Conservation (phyloP, 2,797 vertebrate genomes). For the Phataginus tricuspis region DNA sequence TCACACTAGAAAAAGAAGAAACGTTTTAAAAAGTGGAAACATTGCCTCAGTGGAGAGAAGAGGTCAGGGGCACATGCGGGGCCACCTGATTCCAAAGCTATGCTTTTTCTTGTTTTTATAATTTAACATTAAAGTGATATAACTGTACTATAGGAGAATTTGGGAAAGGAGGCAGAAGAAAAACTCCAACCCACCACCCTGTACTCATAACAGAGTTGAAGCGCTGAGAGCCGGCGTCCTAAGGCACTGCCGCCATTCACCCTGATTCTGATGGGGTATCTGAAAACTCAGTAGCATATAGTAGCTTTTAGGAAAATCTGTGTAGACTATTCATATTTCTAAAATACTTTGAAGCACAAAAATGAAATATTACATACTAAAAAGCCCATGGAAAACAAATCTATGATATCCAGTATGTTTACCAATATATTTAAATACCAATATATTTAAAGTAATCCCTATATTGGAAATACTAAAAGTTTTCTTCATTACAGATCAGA, state of each 20-base stretch:
- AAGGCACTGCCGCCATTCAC: not conserved
- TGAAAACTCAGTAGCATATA: not conserved
- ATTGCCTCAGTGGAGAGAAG: slow-evolving; percentile 74
- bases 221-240: not conserved
- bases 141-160: slow-evolving; percentile 33
- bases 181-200: not conserved
- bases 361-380: slow-evolving; percentile 45
- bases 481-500: slow-evolving; percentile 3
- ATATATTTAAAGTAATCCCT: not conserved
- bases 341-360: slow-evolving; percentile 31
- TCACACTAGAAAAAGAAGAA: slow-evolving; percentile 72
- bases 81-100: slow-evolving; percentile 65
- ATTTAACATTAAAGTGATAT: slow-evolving; percentile 70
- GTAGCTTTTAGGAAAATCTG: slow-evolving; percentile 18
- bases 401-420: not conserved
- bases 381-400: slow-evolving; percentile 32
- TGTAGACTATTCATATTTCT: not conserved
- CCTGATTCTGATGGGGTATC: not conserved
- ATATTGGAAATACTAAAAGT: slow-evolving; percentile 50
- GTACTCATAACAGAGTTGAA: not conserved
- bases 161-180: not conserved
- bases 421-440: not conserved
- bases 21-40: slow-evolving; percentile 79
- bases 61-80: slow-evolving; percentile 65
- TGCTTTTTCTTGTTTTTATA: slow-evolving; percentile 72